Evolutionary conservation across 2,113 vertebrate genomes (phyloP), one percentile per base, ranked within the genome.

Genomic region (Ageneiosus marmoratus): DNA sequence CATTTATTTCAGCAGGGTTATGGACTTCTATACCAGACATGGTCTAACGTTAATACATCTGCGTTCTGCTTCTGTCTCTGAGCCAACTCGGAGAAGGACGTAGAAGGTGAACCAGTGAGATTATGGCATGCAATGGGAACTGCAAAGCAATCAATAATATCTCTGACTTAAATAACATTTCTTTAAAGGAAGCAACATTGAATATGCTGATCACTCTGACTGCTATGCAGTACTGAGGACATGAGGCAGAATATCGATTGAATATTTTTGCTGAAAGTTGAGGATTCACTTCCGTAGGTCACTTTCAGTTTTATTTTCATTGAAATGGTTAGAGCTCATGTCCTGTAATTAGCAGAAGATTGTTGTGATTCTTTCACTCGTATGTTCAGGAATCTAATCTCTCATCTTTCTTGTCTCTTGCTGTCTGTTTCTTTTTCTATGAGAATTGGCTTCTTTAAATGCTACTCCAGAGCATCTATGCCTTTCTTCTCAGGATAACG

Each of bases 71-170:
- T 55, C 29, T 74, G 73, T 81, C 53, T 27, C 46, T 3, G 67
- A 50, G 73, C 24, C 79, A 75, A 41, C 37, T 41, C 22, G n/a
- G 58, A n/a, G 75, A 80, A 88, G 79, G 79, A 84, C 76, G 55
- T 16, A 12, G 60, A 84, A 83, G 62, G 76, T 77, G 79, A 81
- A 84, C 69, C 44, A 27, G 4, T 18, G 41, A 62, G 32, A 82
- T 44, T 58, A 48, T 18, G 51, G 65, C 46, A 46, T 41, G 41
- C 41, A 83, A n/a, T 44, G 29, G 8, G 41, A 75, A 78, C 84
- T 74, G 73, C 82, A 83, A 24, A 53, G 55, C 1, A 78, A 86
- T 78, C 81, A 75, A 69, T 84, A 81, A 58, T 5, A 44, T 41
- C 34, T 73, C 27, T 5, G 44, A 72, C 46, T 24, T 27, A 37